Evolutionary conservation across 2,113 vertebrate genomes (phyloP), one percentile per base, ranked within the genome.

Genomic region (Aleadryas rufinucha): DNA sequence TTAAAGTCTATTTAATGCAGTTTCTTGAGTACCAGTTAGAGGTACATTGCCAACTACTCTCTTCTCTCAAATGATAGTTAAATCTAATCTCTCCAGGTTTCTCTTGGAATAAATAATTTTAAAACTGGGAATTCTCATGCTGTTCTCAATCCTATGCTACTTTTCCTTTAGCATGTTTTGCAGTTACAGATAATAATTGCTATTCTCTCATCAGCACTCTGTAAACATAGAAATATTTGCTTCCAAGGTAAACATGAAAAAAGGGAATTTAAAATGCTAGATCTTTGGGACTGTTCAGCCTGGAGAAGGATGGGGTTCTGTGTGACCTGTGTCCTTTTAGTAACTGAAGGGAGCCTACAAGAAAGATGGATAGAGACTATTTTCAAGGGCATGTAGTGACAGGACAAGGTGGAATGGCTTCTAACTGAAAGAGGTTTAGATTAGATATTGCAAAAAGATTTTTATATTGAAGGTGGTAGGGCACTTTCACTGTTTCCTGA

Each of bases 221-320:
- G 44, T 83, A 68, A 83, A 59, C 7, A 22, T 20, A n/a, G 26
- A 81, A 52, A 7, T 83, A 53, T 83, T 86, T 52, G 16, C 3
- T 64, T 54, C 41, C 49, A 64, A 3, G 26, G 4, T 35, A 86
- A 82, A 45, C 3, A 0, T 63, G 33, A 60, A 66, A 74, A 77
- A 88, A 57, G 3, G 11, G 24, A 65, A 81, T 77, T 69, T 77
- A 11, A 87, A 53, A 66, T 70, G 4, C 11, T 77, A 24, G 6
- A 50, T 39, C 13, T 59, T 89, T 47, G n/a, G 44, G 30, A 13
- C 53, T 66, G 26, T 54, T 69, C 7, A 22, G 24, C 45, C 41
- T 68, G 20, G 39, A 66, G 37, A 66, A 52, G n/a, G 30, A 59
- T 35, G 18, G 11, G 6, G 42, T 53, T 68, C 0, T 0, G 7